Base-by-base conservation (phyloP, 2,113 vertebrate species). In the Takifugu bimaculatus region DNA sequence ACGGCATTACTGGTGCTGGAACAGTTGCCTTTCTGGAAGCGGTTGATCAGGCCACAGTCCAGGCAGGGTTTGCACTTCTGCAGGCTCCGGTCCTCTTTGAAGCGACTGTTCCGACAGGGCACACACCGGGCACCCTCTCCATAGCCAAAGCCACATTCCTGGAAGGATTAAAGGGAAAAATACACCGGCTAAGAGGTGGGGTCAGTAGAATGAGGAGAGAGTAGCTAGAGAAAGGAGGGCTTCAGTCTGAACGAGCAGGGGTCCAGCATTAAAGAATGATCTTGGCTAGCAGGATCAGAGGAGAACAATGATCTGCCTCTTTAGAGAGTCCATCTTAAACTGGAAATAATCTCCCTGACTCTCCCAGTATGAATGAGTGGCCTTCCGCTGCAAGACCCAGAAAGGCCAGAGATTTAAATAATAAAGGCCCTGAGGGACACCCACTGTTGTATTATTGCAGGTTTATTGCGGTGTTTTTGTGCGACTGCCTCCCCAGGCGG, bases 121-220 rank as follows among this genome's bases (percentile, higher is more conserved):
- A 95, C 90, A 74, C 97, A 99, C 85, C 91, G 92, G 71, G 96
- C 95, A 85, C 98, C 95, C 84, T 98, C 93, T 85, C 96, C 97
- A 28, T 94, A 98, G 87, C 97, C 97, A 77, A 99, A 99, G 89
- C 97, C 97, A 75, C 96, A 99, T 93, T 99, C 97, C 97, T 99
- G 90, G 1, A 63, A 83, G 92, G 94, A 94, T 93, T 95, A 93
- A 84, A 57, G 57, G 85, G 85, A 89, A 56, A 91, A 72, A 88
- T 77, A 89, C 83, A 80, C 78, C 65, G 63, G 70, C 69, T 85
- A 66, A 87, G 81, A 70, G 73, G 65, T 70, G 82, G 77, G 74
- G 82, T 70, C 10, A 60, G 61, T 53, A 64, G 51, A 72, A 70
- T 65, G 71, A 51, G 39, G 63, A 65, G 78, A 78, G 81, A 79